Conservation (phyloP, 2,888 invertebrate species). For the Brachynemurus nebulosus region DNA sequence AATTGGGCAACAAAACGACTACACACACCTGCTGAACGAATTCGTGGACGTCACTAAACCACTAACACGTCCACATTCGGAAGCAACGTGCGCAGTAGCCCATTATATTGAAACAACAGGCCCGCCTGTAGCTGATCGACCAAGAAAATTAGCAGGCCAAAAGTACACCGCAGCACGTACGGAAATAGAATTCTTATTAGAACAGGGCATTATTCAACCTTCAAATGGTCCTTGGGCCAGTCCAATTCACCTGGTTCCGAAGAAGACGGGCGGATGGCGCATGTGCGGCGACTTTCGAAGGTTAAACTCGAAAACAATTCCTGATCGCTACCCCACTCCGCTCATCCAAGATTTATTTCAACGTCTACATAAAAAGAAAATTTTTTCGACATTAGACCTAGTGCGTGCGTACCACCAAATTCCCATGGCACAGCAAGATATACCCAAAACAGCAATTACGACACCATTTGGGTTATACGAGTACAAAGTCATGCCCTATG, state of each 20-base stretch:
- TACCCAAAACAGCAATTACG: background rate
- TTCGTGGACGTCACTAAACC: background rate
- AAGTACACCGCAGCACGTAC: slow-evolving; percentile 10
- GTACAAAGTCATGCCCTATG: background rate
- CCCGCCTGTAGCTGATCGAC: slow-evolving; percentile 10
- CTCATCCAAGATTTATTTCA: slow-evolving; percentile 9
- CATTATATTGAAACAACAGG: slow-evolving; percentile 9
- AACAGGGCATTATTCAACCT: slow-evolving; percentile 3
- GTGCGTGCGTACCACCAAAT: slow-evolving; percentile 14
- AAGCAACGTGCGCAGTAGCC: slow-evolving; percentile 4
- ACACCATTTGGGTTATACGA: background rate
- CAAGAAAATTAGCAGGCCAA: slow-evolving; percentile 7
- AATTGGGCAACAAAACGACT: slow-evolving; percentile 7
- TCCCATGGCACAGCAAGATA: slow-evolving; percentile 3
- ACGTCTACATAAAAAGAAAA: slow-evolving; percentile 3
- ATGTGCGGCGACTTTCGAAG: slow-evolving; percentile 11
- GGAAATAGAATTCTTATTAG: slow-evolving; percentile 8
- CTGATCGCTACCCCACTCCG: slow-evolving; percentile 12
- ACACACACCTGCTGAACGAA: background rate
- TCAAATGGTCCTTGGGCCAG: slow-evolving; percentile 12
- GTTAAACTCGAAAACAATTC: slow-evolving; percentile 9
- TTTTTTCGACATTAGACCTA: slow-evolving; percentile 12
- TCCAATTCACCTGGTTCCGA: slow-evolving; percentile 10
- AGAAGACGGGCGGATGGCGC: slow-evolving; percentile 7
- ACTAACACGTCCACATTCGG: background rate